Evolutionary conservation across 2,888 invertebrate species (phyloP).

Genomic region (Crepidodera aurea): DNA sequence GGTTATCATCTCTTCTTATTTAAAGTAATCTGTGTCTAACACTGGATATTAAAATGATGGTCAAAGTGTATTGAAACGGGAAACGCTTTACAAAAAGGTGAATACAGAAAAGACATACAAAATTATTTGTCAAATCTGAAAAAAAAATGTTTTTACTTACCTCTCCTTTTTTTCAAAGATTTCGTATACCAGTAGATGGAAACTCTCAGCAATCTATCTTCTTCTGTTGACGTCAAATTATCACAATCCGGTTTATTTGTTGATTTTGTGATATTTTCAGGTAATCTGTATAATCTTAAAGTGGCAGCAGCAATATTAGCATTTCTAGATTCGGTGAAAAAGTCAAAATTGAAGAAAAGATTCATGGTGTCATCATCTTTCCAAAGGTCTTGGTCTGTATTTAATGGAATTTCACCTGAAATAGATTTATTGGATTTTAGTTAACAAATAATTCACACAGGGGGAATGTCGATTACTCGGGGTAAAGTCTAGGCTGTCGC

Average conservation of each 20-base stretch:
- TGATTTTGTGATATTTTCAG: slow-evolving; percentile 54
- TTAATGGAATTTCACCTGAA: slow-evolving; percentile 66
- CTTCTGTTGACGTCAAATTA: slow-evolving; percentile 52
- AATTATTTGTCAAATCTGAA: no score
- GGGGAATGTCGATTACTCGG: no score
- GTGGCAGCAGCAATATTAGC: slow-evolving; percentile 64
- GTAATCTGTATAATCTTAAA: slow-evolving; percentile 64
- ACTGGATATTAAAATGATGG: no score
- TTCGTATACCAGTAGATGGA: slow-evolving; percentile 69
- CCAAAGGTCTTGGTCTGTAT: slow-evolving; percentile 67
- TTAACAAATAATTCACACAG: no score
- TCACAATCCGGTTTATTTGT: slow-evolving; percentile 44
- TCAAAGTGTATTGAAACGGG: no score
- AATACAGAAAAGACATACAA: no score
- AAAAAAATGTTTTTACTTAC: no score
- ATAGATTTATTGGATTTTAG: no score
- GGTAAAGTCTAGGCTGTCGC: no score
- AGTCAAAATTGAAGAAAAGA: slow-evolving; percentile 65
- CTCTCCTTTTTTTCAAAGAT: slow-evolving; percentile 65
- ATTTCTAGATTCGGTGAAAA: slow-evolving; percentile 59
- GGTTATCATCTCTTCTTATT: no score
- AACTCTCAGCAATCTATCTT: slow-evolving; percentile 66
- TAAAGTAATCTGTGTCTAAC: no score
- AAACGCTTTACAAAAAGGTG: no score
- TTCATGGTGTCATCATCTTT: slow-evolving; percentile 65